Conservation (phyloP, 2,797 vertebrate genomes). For the Knipowitschia caucasica region DNA sequence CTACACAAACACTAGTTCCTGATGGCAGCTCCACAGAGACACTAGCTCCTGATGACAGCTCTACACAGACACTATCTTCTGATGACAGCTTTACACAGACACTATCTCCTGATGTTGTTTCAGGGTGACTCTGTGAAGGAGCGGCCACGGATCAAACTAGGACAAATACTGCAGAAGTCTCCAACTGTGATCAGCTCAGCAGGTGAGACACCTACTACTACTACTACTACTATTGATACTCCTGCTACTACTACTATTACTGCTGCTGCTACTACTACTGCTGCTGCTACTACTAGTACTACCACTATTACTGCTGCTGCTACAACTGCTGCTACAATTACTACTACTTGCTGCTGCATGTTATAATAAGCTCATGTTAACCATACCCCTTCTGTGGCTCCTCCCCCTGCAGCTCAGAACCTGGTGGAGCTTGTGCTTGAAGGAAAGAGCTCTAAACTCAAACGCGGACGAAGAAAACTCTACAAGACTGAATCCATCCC, state of each 20-base stretch:
- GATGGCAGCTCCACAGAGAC: no score
- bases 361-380: no score
- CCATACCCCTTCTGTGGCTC: no score
- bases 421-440: slow-evolving; percentile 43
- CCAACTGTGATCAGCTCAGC: slow-evolving; percentile 34
- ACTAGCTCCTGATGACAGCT: no score
- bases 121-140: slow-evolving; percentile 32
- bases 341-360: background rate
- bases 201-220: slow-evolving; percentile 17
- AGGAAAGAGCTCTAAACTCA: slow-evolving; percentile 37
- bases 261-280: background rate
- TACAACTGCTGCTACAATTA: background rate
- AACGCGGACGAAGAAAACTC: slow-evolving; percentile 68
- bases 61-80: no score
- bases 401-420: slow-evolving; percentile 55
- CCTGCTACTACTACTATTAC: background rate
- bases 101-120: no score
- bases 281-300: background rate
- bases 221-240: background rate
- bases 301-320: background rate
- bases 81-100: no score
- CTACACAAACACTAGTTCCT: no score
- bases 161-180: slow-evolving; percentile 30
- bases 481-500: slow-evolving; percentile 49
- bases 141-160: slow-evolving; percentile 32